Evolutionary conservation across 2,797 vertebrate species (phyloP).

Genomic region (Poeciliopsis paucimaculata): DNA sequence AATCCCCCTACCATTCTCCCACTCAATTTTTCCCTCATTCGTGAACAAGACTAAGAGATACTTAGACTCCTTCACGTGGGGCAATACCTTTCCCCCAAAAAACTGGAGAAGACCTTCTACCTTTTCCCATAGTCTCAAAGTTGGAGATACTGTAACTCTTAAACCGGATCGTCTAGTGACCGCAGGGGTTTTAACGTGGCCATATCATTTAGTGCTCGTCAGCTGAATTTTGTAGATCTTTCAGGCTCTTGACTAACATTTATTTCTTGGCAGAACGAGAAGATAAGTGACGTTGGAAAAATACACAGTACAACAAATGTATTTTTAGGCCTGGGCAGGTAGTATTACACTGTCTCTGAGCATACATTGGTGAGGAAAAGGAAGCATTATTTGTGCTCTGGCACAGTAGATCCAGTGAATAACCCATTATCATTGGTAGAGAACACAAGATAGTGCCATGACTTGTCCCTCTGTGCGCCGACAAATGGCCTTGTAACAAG

Average conservation of each 20-base stretch:
- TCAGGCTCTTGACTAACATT: background rate
- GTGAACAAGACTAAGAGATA: background rate
- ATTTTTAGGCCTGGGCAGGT: background rate
- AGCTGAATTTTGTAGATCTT: background rate
- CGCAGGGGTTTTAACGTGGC: background rate
- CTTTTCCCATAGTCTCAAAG: background rate
- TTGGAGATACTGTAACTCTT: background rate
- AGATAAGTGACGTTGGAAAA: background rate
- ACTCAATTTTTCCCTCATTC: background rate
- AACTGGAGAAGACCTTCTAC: background rate
- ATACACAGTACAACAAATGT: background rate
- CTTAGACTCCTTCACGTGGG: background rate
- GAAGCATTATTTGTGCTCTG: constrained; percentile 26
- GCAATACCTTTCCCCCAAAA: too few relatives aligned
- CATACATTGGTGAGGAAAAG: constrained; percentile 4
- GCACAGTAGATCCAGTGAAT: constrained; percentile 33
- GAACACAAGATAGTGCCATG: constrained; percentile 52
- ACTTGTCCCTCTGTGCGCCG: constrained; percentile 52
- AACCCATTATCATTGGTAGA: constrained; percentile 40
- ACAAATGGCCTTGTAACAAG: constrained; percentile 49
- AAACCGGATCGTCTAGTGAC: background rate
- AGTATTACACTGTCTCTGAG: background rate
- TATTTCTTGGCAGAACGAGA: background rate
- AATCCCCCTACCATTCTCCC: background rate
- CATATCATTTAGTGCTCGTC: background rate